Base-by-base conservation (phyloP, 2,113 vertebrate species). In the Planiliza haematocheilus region DNA sequence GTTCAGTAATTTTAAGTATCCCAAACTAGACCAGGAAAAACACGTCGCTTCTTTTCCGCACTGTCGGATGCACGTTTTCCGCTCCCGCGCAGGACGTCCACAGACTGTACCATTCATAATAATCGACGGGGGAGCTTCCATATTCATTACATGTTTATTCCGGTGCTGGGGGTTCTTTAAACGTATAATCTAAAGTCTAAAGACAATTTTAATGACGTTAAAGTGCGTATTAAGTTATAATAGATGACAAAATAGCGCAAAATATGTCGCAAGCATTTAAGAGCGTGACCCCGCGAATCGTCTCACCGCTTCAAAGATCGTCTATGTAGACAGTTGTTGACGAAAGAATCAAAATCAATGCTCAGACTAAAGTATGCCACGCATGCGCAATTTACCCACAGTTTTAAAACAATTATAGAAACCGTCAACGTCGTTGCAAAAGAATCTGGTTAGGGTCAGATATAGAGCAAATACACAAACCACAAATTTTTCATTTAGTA, bases 61-160 rank as follows among this genome's bases (percentile, higher is more conserved):
- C 48, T 67, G 45, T 65, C 57, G 8, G 55, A 56, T 18, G 72
- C 91, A 91, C 84, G 86, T 79, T 91, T 86, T 88, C 85, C 80
- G 65, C 86, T 91, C 91, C 90, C 90, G 90, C 89, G 78, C 89
- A 83, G 71, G 67, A 86, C 89, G 83, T 81, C 77, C 39, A 4
- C 18, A 7, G 91, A 53, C 68, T 53, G 67, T 82, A 91, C 91
- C 88, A 92, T 59, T 37, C 24, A 9, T 16, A 10, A 1, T 9
- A 1, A 4, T 16, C 6, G 3, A 34, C 2, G 17, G 68, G 58
- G 61, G 75, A n/a, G 24, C 1, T 34, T 49, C 5, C 3, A 8
- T 43, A 58, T 56, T 49, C 18, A n/a, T 38, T 1, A 20, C 7
- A 59, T 18, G 6, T 9, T 7, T 0, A 20, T 42, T 41, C 8